Evolutionary conservation across 2,797 vertebrate genomes (phyloP).

Genomic region (Agapornis canus): DNA sequence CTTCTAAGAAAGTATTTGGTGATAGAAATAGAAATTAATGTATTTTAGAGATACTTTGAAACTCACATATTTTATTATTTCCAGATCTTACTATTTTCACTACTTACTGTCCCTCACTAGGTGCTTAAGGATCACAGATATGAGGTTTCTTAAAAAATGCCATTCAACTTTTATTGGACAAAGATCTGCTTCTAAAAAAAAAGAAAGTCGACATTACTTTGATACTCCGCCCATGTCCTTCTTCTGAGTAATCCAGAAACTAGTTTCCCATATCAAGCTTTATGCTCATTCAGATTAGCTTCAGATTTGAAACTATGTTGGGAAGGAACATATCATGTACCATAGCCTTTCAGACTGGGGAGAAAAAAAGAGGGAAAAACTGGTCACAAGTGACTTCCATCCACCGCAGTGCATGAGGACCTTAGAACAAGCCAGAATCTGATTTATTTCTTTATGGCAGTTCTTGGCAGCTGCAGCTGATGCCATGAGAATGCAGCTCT

Average conservation of each 20-base stretch:
- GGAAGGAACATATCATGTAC: neutral
- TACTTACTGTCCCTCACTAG: neutral
- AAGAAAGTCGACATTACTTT: neutral
- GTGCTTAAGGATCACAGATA: neutral
- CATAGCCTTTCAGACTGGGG: neutral
- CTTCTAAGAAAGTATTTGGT: neutral
- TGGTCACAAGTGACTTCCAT: neutral
- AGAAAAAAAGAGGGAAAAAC: fast-evolving
- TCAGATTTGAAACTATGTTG: neutral
- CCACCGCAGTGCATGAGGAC: too few species aligned
- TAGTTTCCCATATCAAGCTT: neutral
- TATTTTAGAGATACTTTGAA: neutral
- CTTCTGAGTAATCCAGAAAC: neutral
- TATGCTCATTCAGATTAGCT: neutral
- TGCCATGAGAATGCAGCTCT: neutral
- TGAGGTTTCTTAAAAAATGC: neutral
- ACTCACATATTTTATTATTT: neutral
- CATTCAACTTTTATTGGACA: neutral
- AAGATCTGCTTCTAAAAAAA: neutral
- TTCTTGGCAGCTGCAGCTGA: neutral
- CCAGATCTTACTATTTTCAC: neutral
- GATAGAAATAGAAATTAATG: neutral
- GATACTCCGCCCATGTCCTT: fast-evolving
- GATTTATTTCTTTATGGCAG: neutral
- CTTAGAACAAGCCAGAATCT: neutral